Evolutionary conservation across 2,113 vertebrate genomes (phyloP), one percentile per base, ranked within the genome.

Genomic region (Petroica traversi): DNA sequence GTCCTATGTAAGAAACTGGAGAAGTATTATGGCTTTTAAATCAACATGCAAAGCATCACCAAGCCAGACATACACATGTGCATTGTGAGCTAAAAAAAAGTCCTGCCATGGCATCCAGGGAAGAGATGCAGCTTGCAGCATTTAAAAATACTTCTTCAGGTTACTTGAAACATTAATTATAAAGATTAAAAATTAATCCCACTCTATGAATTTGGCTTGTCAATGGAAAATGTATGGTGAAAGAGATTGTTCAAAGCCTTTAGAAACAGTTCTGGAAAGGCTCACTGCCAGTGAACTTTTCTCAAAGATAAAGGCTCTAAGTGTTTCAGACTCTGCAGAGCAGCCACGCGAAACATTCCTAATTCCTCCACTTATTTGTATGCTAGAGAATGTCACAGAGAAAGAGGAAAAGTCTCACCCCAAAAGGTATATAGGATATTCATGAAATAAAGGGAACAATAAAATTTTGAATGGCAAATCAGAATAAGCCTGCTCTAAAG

Each of bases 1-100:
- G 41, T 88, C 69, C 78, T 55, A 28, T 66, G 43, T 55, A 79
- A 92, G 92, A 97, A 89, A 95, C 64, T 57, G 26, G 77, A 95
- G 88, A 93, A 91, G 62, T 69, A 66, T 45, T 87, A 25, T 0
- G 0, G 31, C 26, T 94, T 96, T 93, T 73, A 40, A 61, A 85
- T 19, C 46, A 82, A 74, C 14, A 34, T 9, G 31, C 20, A 86
- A 55, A 84, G 20, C 63, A 51, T 33, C 69, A 73, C 46, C 24
- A 64, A 87, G 41, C 20, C 83, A 93, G 67, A 52, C 12, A 48
- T 6, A 85, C 3, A 24, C 5, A 51, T 25, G 58, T 48, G 33
- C 41, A 23, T 46, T 78, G 34, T 58, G 33, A 86, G 45, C 41
- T 95, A 41, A 82, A 93, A 87, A 87, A 73, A 68, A 72, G 36